A percentile compares a stretch with the other conserved stretches of the same genome.
Evolutionary conservation across 2,888 invertebrate species (phyloP).

Genomic region (Cerastis rubricosa): DNA sequence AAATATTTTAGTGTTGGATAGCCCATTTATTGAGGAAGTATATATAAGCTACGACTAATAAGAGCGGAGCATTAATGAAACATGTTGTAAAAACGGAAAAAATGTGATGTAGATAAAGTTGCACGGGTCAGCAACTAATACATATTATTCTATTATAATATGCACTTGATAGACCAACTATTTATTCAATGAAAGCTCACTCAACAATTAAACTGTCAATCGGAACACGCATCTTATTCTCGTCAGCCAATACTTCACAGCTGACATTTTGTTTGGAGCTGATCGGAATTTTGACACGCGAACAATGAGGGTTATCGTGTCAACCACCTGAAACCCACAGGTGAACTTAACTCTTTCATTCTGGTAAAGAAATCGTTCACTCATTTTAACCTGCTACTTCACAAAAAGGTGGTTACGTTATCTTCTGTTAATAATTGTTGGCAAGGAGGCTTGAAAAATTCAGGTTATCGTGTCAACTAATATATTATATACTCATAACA

Average conservation of each 20-base stretch:
- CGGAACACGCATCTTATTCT: constrained; percentile 24
- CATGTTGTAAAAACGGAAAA: too few species aligned
- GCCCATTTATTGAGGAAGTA: too few species aligned
- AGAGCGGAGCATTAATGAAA: too few species aligned
- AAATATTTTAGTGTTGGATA: too few species aligned
- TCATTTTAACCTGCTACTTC: neutral
- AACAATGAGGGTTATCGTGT: constrained; percentile 22
- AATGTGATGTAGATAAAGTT: too few species aligned
- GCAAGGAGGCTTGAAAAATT: neutral
- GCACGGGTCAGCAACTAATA: neutral
- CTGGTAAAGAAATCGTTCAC: neutral
- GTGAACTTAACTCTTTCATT: neutral
- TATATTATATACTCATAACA: too few species aligned
- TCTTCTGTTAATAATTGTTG: too few species aligned
- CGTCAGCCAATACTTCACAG: constrained; percentile 20
- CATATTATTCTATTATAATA: neutral
- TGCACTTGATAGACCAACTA: neutral
- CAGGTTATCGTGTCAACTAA: neutral
- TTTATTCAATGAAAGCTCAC: constrained; percentile 12
- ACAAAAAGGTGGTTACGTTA: neutral
- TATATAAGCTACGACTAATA: too few species aligned
- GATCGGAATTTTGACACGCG: constrained; percentile 35
- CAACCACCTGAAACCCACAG: constrained; percentile 2
- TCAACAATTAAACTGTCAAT: constrained; percentile 28
- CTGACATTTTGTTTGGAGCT: constrained; percentile 33